Conservation (phyloP, 1,140 invertebrate species). For the Heterodera schachtii region DNA sequence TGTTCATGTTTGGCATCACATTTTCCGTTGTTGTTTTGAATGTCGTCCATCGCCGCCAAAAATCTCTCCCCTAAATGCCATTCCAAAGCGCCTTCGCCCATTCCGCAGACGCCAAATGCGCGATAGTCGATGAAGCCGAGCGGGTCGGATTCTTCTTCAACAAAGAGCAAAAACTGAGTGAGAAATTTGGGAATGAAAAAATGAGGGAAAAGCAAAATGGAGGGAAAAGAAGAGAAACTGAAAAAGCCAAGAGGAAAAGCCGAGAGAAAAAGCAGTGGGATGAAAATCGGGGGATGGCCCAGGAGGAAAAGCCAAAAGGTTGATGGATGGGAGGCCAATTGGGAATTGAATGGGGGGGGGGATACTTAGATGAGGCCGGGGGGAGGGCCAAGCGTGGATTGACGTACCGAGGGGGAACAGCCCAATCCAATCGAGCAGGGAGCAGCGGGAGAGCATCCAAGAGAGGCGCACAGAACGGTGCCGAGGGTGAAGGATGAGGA, state of each 20-base stretch:
- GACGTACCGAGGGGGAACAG: conserved; percentile 45
- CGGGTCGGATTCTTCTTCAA: conserved; percentile 58
- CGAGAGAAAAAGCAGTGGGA: background rate
- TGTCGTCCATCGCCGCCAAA: conserved; percentile 58
- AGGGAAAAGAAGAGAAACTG: background rate
- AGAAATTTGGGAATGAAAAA: conserved; percentile 12
- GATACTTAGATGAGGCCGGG: background rate
- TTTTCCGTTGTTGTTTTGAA: conserved; percentile 56
- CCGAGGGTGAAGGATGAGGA: background rate
- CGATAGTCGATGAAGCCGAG: conserved; percentile 67
- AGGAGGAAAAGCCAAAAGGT: conserved; percentile 14
- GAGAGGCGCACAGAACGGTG: background rate
- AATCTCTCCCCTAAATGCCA: conserved; percentile 56
- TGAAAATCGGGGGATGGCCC: too few relatives aligned
- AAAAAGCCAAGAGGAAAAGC: conserved; percentile 1
- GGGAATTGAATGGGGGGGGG: conserved; percentile 9
- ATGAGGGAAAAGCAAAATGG: background rate
- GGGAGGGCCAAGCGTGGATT: background rate
- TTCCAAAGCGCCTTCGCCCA: conserved; percentile 65
- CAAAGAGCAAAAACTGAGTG: background rate
- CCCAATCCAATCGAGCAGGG: conserved; percentile 46
- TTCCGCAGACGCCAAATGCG: conserved; percentile 66
- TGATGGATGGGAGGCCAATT: conserved; percentile 10
- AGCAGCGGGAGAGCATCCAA: background rate
- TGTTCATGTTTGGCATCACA: background rate